Conservation (phyloP, 2,113 vertebrate species). For the Pluvialis apricaria region DNA sequence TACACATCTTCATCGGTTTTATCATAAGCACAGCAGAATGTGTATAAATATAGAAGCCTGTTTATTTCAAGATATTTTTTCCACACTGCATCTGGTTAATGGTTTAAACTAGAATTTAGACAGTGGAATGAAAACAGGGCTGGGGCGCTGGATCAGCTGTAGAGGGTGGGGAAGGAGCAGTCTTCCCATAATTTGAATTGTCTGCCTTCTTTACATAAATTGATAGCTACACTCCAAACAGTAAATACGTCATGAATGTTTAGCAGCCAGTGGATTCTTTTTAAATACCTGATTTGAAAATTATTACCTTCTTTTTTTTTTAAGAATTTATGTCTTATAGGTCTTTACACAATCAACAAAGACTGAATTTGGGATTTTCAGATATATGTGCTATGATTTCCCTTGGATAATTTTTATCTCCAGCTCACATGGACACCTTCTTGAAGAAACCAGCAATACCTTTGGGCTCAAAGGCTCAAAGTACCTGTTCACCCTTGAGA, state of each 20-base stretch:
- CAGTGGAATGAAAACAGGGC: not conserved
- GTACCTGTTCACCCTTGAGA: not conserved
- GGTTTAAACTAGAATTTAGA: not conserved
- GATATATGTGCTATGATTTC: not conserved
- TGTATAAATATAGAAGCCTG: conserved; percentile 4
- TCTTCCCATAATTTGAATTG: not conserved
- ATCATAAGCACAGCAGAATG: not conserved
- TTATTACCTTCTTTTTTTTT: not conserved
- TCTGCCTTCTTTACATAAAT: not conserved
- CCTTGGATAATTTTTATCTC: not conserved
- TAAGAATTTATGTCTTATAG: not conserved
- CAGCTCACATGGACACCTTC: not conserved
- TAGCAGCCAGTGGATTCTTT: not conserved
- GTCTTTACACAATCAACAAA: not conserved
- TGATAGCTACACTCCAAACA: not conserved
- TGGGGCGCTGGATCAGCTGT: not conserved
- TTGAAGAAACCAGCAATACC: not conserved
- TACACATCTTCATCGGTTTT: not conserved
- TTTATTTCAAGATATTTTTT: conserved; percentile 30
- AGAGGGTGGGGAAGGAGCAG: not conserved
- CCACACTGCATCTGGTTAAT: not conserved
- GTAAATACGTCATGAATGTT: not conserved
- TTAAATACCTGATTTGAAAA: not conserved
- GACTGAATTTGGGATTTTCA: not conserved
- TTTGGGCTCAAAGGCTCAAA: not conserved